These are phyloP conservation scores for Bhutanitis thaidina DNA, from an alignment of 2,888 invertebrate species.

Conservation along the genomic window DNA sequence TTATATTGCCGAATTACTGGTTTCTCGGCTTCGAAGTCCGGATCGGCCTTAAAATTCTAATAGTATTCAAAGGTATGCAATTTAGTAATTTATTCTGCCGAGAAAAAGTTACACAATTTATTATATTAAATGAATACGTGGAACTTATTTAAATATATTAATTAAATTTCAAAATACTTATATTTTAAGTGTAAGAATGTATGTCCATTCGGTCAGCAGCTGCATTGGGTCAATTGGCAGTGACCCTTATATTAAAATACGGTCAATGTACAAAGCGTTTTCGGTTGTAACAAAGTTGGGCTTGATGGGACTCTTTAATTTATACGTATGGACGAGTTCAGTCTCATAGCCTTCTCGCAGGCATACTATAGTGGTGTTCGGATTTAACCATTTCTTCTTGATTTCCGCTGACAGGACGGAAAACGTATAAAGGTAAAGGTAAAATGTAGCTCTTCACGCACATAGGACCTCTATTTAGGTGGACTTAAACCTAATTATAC, in stretches of 20 bases:
- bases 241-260: slow-evolving; percentile 64
- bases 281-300: slow-evolving; percentile 15
- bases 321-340: slow-evolving; percentile 33
- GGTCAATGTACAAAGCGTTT: slow-evolving; percentile 40
- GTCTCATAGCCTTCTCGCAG: slow-evolving; percentile 37
- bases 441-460: too few species aligned
- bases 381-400: slow-evolving; percentile 5
- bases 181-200: slow-evolving; percentile 45
- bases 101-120: too few species aligned
- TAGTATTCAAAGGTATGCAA: too few species aligned
- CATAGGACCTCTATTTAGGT: too few species aligned
- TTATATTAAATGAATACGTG: neutral
- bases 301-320: slow-evolving; percentile 33
- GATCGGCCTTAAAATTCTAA: too few species aligned
- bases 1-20: too few species aligned
- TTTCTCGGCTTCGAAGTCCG: too few species aligned
- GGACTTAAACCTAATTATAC: too few species aligned
- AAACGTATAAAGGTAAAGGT: too few species aligned
- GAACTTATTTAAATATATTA: slow-evolving; percentile 1
- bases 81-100: too few species aligned
- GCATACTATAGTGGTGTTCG: slow-evolving; percentile 31
- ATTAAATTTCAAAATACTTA: slow-evolving; percentile 8
- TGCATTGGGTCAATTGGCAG: slow-evolving; percentile 67
- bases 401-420: neutral
- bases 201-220: slow-evolving; percentile 56